Evolutionary conservation across 2,113 vertebrate species (phyloP).

Genomic region (Hyla sarda): DNA sequence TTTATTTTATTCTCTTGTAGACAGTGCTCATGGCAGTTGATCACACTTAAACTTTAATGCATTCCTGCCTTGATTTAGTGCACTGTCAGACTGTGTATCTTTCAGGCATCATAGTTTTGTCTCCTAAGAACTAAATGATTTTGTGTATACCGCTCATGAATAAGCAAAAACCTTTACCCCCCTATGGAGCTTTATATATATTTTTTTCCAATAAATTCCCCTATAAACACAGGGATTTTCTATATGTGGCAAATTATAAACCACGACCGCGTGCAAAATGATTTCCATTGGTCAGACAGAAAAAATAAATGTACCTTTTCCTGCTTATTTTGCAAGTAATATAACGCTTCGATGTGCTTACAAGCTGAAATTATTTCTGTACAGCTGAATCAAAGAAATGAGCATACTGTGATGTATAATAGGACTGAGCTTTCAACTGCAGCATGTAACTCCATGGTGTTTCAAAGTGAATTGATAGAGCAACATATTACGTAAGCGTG

Average conservation of each 20-base stretch:
- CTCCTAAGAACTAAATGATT: slow-evolving; percentile 3
- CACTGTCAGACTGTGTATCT: slow-evolving; percentile 10
- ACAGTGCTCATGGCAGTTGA: not conserved
- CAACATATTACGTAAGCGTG: not conserved
- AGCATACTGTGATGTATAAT: slow-evolving; percentile 2
- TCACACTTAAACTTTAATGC: slow-evolving; percentile 8
- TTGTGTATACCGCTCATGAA: not conserved
- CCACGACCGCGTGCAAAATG: not conserved
- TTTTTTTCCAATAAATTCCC: not conserved
- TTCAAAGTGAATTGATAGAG: not conserved
- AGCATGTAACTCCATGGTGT: not conserved
- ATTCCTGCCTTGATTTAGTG: slow-evolving; percentile 17
- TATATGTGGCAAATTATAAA: slow-evolving; percentile 9
- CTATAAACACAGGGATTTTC: too few species aligned
- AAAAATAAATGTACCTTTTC: not conserved
- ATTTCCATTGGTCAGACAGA: not conserved
- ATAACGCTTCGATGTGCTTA: not conserved
- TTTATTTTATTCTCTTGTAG: not conserved
- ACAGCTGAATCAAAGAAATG: slow-evolving; percentile 26
- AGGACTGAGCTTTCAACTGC: not conserved
- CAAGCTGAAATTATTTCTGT: not conserved
- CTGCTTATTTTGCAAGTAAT: slow-evolving; percentile 15
- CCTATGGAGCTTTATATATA: not conserved
- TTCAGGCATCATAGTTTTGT: slow-evolving; percentile 18
- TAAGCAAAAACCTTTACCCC: not conserved